A percentile compares a stretch with the other conserved stretches of the same genome.
Conservation (phyloP, 2,888 invertebrate genomes). For the Chaitophorus viminalis region DNA sequence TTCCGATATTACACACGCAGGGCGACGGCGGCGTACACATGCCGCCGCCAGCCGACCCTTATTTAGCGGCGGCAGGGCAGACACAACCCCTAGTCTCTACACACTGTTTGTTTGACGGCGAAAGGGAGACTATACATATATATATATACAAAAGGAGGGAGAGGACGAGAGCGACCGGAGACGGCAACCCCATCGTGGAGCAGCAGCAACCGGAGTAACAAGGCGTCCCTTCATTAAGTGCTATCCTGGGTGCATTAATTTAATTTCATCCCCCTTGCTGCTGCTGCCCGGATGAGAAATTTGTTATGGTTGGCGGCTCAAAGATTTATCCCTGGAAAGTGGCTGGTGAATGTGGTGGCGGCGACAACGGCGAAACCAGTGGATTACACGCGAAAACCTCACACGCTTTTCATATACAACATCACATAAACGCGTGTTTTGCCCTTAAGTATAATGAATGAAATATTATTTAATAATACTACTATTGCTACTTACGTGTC, state of each 20-base stretch:
- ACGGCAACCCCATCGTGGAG: conserved; percentile 64
- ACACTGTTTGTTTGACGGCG: conserved; percentile 56
- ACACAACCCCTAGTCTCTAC: conserved; percentile 38
- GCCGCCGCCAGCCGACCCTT: conserved; percentile 36
- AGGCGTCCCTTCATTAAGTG: conserved; percentile 62
- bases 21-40: conserved; percentile 12
- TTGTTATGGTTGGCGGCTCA: conserved; percentile 51
- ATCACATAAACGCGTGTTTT: neutral
- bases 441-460: neutral
- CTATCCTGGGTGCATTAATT: conserved; percentile 62
- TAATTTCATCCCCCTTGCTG: conserved; percentile 50
- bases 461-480: neutral
- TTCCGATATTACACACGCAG: conserved; percentile 47
- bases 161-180: conserved; percentile 55
- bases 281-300: conserved; percentile 36
- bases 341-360: conserved; percentile 18
- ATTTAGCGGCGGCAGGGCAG: neutral
- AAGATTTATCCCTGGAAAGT: conserved; percentile 55
- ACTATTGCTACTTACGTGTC: conserved; percentile 72
- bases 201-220: conserved; percentile 51
- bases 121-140: neutral
- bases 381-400: conserved; percentile 49
- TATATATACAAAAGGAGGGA: neutral
- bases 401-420: conserved; percentile 13
- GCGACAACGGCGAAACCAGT: conserved; percentile 43